These are phyloP conservation scores for Fragum sueziense DNA, from an alignment of 2,888 invertebrate genomes.

Conservation along the genomic window DNA sequence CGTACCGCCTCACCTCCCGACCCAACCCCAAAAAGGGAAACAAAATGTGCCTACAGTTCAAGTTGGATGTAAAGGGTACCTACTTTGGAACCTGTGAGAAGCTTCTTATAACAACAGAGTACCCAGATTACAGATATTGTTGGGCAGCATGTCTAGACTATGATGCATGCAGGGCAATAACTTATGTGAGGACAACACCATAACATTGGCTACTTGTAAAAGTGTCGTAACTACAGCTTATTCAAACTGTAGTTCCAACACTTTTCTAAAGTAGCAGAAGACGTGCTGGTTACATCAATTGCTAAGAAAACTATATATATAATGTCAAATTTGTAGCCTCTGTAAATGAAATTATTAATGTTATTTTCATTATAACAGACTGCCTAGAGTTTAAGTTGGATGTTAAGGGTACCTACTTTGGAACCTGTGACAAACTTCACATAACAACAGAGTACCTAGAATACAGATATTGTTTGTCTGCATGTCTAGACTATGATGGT, in stretches of 20 bases:
- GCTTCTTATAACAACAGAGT: not conserved
- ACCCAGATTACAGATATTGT: not conserved
- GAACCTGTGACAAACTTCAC: not conserved
- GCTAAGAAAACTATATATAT: too few species aligned
- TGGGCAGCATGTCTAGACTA: conserved; percentile 5
- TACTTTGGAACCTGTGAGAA: not conserved
- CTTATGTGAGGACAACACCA: too few species aligned
- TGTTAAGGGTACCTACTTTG: not conserved
- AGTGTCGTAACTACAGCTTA: too few species aligned
- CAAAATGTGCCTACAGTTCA: conserved; percentile 5
- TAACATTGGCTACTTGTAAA: too few species aligned
- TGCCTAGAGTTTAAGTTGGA: not conserved
- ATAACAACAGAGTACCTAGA: not conserved
- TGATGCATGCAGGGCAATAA: not conserved
- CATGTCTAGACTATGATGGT: conserved; percentile 3
- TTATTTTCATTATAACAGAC: not conserved
- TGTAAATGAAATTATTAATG: too few species aligned
- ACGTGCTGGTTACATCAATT: too few species aligned
- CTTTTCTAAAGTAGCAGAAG: too few species aligned
- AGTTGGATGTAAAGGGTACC: not conserved
- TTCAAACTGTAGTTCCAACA: too few species aligned
- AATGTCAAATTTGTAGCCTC: too few species aligned
- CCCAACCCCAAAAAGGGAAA: too few species aligned
- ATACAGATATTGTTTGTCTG: not conserved
- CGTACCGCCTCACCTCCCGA: too few species aligned